Conservation (phyloP, 2,113 vertebrate species). For the Symphodus melops region DNA sequence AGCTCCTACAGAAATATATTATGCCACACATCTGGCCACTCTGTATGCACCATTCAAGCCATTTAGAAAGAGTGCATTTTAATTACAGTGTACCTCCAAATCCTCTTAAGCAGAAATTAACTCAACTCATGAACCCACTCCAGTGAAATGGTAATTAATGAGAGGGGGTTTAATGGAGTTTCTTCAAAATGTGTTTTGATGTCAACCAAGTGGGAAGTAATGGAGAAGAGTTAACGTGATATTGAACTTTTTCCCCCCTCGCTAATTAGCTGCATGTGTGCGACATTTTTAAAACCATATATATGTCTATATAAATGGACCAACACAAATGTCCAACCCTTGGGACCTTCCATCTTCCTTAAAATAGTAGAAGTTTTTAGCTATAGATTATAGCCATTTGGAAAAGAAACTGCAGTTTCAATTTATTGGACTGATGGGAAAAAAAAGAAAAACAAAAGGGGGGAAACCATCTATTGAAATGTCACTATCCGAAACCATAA, state of each 20-base stretch:
- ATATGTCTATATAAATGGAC: not conserved
- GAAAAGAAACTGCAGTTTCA: not conserved
- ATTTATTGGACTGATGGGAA: not conserved
- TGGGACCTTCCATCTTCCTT: not conserved
- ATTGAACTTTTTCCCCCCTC: not conserved
- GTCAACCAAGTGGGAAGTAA: conserved; percentile 34
- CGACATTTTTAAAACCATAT: no score
- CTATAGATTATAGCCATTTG: conserved; percentile 7
- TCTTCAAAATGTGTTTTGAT: conserved; percentile 41
- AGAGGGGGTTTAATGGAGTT: conserved; percentile 62
- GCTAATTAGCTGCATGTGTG: not conserved
- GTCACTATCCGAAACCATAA: conserved; percentile 1
- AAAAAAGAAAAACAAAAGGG: no score
- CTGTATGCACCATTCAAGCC: conserved; percentile 50
- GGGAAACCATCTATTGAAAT: not conserved
- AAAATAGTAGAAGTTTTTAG: not conserved
- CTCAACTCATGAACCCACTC: conserved; percentile 71
- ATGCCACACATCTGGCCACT: conserved; percentile 39
- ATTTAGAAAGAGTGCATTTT: conserved; percentile 72
- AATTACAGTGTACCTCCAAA: conserved; percentile 74
- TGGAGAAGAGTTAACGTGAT: conserved; percentile 12
- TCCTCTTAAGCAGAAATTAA: conserved; percentile 72
- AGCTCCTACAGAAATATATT: conserved; percentile 6
- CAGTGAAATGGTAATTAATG: conserved; percentile 69
- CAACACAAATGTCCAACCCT: not conserved